Evolutionary conservation across 2,888 invertebrate species (phyloP).

Genomic region (Crematogaster levior): DNA sequence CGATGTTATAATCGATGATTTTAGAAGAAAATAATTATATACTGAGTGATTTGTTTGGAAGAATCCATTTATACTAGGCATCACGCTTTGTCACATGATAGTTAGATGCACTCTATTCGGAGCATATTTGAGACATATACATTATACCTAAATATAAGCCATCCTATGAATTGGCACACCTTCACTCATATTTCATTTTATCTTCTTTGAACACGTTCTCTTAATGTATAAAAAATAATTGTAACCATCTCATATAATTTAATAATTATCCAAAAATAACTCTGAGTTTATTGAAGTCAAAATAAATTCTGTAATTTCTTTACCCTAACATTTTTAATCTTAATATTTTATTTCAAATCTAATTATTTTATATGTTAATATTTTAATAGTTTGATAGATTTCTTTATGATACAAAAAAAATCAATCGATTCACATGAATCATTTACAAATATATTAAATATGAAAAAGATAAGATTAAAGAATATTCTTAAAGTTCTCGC

Average conservation of each 20-base stretch:
- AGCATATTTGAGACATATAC: not conserved
- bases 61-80: not conserved
- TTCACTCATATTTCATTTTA: not conserved
- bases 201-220: not conserved
- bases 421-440: not conserved
- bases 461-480: slow-evolving; percentile 2
- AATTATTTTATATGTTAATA: slow-evolving; percentile 3
- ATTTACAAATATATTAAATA: not conserved
- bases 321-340: not conserved
- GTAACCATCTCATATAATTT: not conserved
- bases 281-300: not conserved
- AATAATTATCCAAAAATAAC: not conserved
- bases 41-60: not conserved
- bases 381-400: not conserved
- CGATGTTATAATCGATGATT: not conserved
- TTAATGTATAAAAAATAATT: slow-evolving; percentile 6
- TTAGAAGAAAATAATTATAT: not conserved
- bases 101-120: not conserved
- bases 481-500: not conserved
- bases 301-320: not conserved
- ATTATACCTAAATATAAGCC: not conserved
- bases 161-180: not conserved
- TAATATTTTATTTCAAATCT: slow-evolving; percentile 2
- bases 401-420: not conserved
- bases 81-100: slow-evolving; percentile 19